A percentile compares a stretch with the other conserved stretches of the same genome.
Evolutionary conservation across 2,888 invertebrate species (phyloP).

Genomic region (Thymelicus sylvestris): DNA sequence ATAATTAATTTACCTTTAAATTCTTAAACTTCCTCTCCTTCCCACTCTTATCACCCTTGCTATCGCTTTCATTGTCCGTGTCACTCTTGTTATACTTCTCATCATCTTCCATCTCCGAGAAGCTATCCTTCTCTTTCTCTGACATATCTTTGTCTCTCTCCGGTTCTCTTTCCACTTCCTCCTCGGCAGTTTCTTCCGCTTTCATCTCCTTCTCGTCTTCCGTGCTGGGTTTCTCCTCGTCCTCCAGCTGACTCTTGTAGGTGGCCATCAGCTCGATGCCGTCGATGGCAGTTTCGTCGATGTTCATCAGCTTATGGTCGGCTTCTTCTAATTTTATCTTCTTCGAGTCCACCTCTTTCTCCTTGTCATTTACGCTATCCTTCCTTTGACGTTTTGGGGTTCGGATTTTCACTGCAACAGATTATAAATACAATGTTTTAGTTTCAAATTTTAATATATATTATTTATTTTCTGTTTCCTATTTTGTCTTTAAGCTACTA

Average conservation of each 20-base stretch:
- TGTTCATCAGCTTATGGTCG: slow-evolving; percentile 66
- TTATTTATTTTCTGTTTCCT: too few species aligned
- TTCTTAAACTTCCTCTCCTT: slow-evolving; percentile 72
- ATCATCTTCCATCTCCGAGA: slow-evolving; percentile 81
- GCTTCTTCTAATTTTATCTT: slow-evolving; percentile 69
- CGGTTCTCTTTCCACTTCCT: slow-evolving; percentile 58
- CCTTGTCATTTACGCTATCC: slow-evolving; percentile 84
- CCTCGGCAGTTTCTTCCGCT: slow-evolving; percentile 64
- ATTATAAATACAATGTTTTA: neutral
- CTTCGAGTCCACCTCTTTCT: slow-evolving; percentile 71
- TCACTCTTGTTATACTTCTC: slow-evolving; percentile 79
- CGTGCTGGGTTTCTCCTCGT: slow-evolving; percentile 71
- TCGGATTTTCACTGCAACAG: slow-evolving; percentile 66
- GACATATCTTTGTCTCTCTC: slow-evolving; percentile 60
- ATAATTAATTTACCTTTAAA: slow-evolving; percentile 64
- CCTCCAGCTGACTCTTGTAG: slow-evolving; percentile 68
- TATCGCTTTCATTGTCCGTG: slow-evolving; percentile 78
- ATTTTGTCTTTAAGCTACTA: too few species aligned
- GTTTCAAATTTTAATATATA: too few species aligned
- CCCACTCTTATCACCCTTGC: slow-evolving; percentile 58
- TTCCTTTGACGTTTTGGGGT: slow-evolving; percentile 82
- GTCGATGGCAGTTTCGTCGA: slow-evolving; percentile 80
- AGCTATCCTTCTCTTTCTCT: slow-evolving; percentile 75
- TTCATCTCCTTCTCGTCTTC: slow-evolving; percentile 74
- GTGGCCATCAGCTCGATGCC: slow-evolving; percentile 80